phyloP scores from a whole-genome alignment of 2,888 invertebrate genomes.

The Drosophila anceps region DNA sequence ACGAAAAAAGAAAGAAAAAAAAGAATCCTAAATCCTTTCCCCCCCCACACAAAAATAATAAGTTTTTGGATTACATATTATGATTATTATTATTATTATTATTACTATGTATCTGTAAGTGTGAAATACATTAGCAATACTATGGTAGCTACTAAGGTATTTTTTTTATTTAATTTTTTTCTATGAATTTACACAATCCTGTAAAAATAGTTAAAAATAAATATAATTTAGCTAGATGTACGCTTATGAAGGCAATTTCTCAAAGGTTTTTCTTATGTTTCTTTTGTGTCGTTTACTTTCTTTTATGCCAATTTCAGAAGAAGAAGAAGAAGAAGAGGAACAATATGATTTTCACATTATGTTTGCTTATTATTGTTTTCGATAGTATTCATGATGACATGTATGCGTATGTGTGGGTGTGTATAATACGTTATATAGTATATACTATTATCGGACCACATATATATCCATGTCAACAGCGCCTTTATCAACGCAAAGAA shows the following conservation, averaged over 20 bases:
- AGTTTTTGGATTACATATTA: constrained; percentile 42
- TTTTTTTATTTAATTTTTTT: constrained; percentile 69
- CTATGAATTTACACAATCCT: constrained; percentile 73
- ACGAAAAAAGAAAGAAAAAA: not conserved
- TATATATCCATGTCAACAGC: not conserved
- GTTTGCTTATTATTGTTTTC: not conserved
- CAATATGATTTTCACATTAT: not conserved
- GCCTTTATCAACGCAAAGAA: not conserved
- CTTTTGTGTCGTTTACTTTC: constrained; percentile 25
- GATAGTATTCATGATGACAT: not conserved
- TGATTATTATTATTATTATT: constrained; percentile 29
- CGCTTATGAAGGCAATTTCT: constrained; percentile 58
- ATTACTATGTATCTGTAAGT: constrained; percentile 38
- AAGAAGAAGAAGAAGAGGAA: not conserved
- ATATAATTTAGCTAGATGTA: constrained; percentile 79
- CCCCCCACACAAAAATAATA: constrained; percentile 11
- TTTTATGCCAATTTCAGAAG: constrained; percentile 7
- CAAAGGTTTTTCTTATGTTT: constrained; percentile 31
- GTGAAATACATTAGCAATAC: constrained; percentile 66
- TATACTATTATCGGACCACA: not conserved
- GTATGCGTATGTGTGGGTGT: not conserved
- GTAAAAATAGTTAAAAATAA: constrained; percentile 82
- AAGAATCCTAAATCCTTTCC: not conserved
- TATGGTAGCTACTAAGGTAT: constrained; percentile 66
- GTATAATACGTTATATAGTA: not conserved